Evolutionary conservation across 2,888 invertebrate genomes (phyloP), one percentile per base, ranked within the genome.

Genomic region (Drosophila picticornis): DNA sequence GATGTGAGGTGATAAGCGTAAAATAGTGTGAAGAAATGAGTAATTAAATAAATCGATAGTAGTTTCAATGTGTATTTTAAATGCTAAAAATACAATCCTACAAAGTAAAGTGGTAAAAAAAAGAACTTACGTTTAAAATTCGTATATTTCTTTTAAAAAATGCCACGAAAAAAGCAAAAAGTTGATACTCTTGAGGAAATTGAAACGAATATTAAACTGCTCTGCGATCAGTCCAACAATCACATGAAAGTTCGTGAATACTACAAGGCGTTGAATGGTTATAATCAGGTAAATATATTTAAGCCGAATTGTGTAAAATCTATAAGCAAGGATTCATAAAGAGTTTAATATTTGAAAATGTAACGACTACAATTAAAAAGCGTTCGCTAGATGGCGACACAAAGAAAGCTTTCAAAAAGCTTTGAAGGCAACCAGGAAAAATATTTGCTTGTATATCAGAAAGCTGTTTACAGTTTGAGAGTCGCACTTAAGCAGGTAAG

Each of bases 161-260:
- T 92, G 92, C 90, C 92, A 9, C 87, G 92, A 4, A 92, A 92
- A 78, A 92, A 92, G 38, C 78, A 83, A 40, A 91, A 92, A 80
- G 88, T 81, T 6, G 94, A 95, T 80, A 94, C 94, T 0, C 73
- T 90, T 31, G 93, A 93, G 57, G 93, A 93, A 79, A 87, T 92
- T 27, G 92, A 93, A 67, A 93, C 94, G 4, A 94, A 93, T 84
- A 95, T 96, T 1, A 96, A 96, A 91, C 94, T 97, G 63, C 94
- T 96, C 86, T 95, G 96, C 36, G 97, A 97, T 91, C 97, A 97
- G 92, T 96, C 97, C 13, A 94, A 95, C 22, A 96, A 96, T 38
- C 96, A 97, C 87, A 94, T 96, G 91, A 97, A 97, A 93, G 95
- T 95, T 77, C 96, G 96, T 16, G 95, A 96, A 92, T 96, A 96